phyloP scores from a whole-genome alignment of 2,797 vertebrate genomes.

The Scyliorhinus canicula region DNA sequence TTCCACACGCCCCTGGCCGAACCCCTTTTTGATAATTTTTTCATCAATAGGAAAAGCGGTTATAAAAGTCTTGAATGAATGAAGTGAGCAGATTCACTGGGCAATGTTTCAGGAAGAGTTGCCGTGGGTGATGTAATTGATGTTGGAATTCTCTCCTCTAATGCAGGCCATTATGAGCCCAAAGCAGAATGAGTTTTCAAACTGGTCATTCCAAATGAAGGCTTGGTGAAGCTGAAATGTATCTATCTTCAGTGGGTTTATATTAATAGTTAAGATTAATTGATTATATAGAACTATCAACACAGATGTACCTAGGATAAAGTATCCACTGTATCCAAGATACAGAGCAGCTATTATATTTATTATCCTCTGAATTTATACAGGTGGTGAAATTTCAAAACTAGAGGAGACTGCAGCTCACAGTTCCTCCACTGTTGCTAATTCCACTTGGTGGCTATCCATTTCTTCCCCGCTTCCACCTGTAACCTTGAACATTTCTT shows the following conservation, averaged over 20 bases:
- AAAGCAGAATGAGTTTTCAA: not conserved
- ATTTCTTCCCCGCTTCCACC: not conserved
- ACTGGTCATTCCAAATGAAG: not conserved
- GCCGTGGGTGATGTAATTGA: not conserved
- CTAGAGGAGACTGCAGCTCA: too few species aligned
- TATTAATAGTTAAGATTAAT: too few species aligned
- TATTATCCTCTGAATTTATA: not conserved
- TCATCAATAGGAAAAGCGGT: not conserved
- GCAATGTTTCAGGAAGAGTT: not conserved
- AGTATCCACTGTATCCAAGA: not conserved
- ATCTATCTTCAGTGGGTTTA: not conserved
- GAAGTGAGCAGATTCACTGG: not conserved
- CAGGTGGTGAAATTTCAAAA: too few species aligned
- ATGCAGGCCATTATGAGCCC: not conserved
- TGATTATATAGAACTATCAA: not conserved
- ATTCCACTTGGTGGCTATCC: not conserved
- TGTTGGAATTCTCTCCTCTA: not conserved
- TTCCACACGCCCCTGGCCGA: too few species aligned
- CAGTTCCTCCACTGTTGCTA: not conserved
- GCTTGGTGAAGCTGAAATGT: not conserved
- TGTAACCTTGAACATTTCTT: not conserved
- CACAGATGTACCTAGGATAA: not conserved
- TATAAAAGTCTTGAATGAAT: not conserved
- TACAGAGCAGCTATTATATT: too few species aligned
- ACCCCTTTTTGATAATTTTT: too few species aligned